phyloP scores from a whole-genome alignment of 23 tunicate species.

The Phallusia fumigata region DNA sequence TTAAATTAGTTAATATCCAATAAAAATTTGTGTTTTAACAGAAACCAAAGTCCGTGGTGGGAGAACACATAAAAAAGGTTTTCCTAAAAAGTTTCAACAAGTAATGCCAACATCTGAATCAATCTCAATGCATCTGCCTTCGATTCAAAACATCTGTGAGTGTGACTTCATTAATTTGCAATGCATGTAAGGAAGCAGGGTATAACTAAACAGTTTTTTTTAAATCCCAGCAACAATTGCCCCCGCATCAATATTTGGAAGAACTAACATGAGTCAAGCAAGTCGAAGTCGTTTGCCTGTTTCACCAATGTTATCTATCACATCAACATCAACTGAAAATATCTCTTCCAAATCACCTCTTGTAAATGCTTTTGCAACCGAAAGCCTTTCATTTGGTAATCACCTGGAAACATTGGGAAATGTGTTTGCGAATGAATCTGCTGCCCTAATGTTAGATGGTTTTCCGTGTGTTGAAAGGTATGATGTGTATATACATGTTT shows the following conservation, averaged over 20 bases:
- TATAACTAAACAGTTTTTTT: not conserved
- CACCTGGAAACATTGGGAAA: slow-evolving; percentile 28
- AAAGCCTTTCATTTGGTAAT: slow-evolving; percentile 17
- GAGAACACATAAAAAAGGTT: slow-evolving; percentile 37
- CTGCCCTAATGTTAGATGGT: not conserved
- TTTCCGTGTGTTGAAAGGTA: not conserved
- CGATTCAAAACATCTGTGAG: slow-evolving; percentile 18
- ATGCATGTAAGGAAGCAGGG: not conserved
- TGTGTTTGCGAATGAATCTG: slow-evolving; percentile 25
- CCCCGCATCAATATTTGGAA: slow-evolving; percentile 46
- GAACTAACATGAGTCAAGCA: slow-evolving; percentile 9
- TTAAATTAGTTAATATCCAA: too few species aligned
- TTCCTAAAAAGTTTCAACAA: slow-evolving; percentile 33
- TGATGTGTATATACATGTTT: not conserved
- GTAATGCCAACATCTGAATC: not conserved
- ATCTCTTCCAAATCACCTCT: not conserved
- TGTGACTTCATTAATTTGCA: not conserved
- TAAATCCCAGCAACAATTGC: slow-evolving; percentile 31
- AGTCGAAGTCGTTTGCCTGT: not conserved
- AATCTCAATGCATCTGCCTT: not conserved
- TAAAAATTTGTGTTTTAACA: not conserved
- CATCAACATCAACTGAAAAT: slow-evolving; percentile 25
- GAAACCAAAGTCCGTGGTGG: slow-evolving; percentile 18
- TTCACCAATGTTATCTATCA: slow-evolving; percentile 17
- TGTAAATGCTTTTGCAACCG: not conserved